Evolutionary conservation across 2,113 vertebrate genomes (phyloP), one percentile per base, ranked within the genome.

Genomic region (Alethe castanea): DNA sequence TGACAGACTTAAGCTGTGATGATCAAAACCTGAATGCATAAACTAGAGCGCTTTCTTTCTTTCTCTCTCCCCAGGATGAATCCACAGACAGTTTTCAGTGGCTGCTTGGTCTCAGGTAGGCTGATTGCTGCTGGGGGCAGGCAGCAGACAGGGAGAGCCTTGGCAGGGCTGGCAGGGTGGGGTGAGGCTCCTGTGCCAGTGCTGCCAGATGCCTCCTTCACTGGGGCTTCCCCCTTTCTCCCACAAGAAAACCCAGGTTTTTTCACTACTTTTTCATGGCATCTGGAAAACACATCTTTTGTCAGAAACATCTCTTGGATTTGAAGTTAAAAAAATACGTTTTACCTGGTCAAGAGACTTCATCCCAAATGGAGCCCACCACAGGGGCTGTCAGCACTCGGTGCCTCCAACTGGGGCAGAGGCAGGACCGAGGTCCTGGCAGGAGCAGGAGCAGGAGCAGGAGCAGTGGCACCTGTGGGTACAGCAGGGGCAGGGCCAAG

Each of bases 91-190:
- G 0, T 54, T 66, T 17, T 53, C 71, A 35, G 0, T 4, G n/a
- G n/a, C 28, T 60, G 62, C 17, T 15, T 3, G 25, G 16, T 52
- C 7, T 28, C 8, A 2, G 79, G 53, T 3, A 0, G 59, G 73
- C 12, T 19, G 53, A 6, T 48, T 28, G 5, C 5, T 23, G 12
- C 54, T 4, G 61, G 20, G 9, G 0, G 2, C 1, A 3, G 4
- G 25, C 61, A 59, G 33, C 71, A 22, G 71, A 2, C 1, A 16
- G 19, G 53, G 50, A 38, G 31, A 36, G 3, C 9, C 2, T 0
- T 0, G 1, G 57, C 48, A 42, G 56, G 47, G 65, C 44, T 14
- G 8, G 1, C 12, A 4, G 1, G 53, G 10, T 3, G 1, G 15
- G 7, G 66, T 12, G 17, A 53, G 52, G 50, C n/a, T 19, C 2